phyloP scores from a whole-genome alignment of 2,113 vertebrate genomes.

The Albula goreensis region DNA sequence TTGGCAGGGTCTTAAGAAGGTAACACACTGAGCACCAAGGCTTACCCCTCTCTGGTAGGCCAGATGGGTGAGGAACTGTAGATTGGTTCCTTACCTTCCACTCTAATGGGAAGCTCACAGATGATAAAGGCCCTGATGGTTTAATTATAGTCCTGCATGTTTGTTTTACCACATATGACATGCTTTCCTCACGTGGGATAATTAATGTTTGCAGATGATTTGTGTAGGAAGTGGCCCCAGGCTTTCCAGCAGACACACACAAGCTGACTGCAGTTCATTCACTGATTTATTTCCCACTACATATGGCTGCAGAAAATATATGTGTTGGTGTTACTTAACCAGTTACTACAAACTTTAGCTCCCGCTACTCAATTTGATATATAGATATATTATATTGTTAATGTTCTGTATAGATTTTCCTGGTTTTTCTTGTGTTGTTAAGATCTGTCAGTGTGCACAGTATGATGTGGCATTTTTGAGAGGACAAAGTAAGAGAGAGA shows the following conservation, averaged over 20 bases:
- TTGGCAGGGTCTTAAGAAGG: not conserved
- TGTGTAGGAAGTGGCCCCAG: not conserved
- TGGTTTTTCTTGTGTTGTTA: no score
- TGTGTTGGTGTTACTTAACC: not conserved
- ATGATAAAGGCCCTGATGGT: constrained; percentile 9
- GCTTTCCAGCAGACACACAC: not conserved
- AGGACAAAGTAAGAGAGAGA: constrained; percentile 8
- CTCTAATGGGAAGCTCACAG: not conserved
- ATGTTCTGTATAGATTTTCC: no score
- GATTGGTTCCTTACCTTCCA: not conserved
- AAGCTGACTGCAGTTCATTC: constrained; percentile 1
- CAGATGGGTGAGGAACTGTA: not conserved
- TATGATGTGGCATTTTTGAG: not conserved
- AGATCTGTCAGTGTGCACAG: not conserved
- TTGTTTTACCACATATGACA: not conserved
- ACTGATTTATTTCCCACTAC: not conserved
- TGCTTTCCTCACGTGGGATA: not conserved
- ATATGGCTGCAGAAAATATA: not conserved
- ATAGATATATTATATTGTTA: no score
- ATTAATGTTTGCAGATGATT: not conserved
- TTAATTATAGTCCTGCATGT: not conserved
- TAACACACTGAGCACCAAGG: not conserved
- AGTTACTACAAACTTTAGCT: no score
- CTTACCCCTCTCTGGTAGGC: not conserved
- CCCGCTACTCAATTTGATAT: no score